Base-by-base conservation (phyloP, 2,888 invertebrate species). In the Norana najaformis region DNA sequence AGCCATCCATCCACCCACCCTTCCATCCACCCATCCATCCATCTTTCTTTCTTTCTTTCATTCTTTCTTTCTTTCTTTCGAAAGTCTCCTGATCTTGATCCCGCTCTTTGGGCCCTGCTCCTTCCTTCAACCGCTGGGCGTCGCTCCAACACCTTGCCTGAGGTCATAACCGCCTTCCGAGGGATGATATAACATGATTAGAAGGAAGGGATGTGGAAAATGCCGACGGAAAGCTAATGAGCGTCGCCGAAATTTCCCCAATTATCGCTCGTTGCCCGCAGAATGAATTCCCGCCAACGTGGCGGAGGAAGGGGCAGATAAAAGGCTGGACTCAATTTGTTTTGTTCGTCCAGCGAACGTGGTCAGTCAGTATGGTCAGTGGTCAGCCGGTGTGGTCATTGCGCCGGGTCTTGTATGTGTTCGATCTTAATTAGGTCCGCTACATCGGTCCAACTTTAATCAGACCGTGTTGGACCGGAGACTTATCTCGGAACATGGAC, bases 321-420 rank as follows among this genome's bases (percentile, higher is more conserved):
- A 85, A 85, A 85, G 85, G 85, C 85, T 37, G 85, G 85, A 85
- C 85, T 85, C 85, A 85, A 85, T 85, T 85, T 85, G 85, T 85
- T 85, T 37, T 85, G 85, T 35, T 16, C 35, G 35, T 85, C 36
- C 36, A 85, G 36, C 37, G 85, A 23, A 37, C 36, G 82, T 82
- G 83, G 83, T 47, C 47, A 69, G 85, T 23, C 20, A 0, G 85
- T 18, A 35, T 11, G 85, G 85, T 36, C 37, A 37, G 36, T 6
- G 85, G 85, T 37, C 85, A 37, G 85, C 18, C 0, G 4, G 36
- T 85, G 20, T 36, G 85, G 53, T 53, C 23, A n/a, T 53, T 23
- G 18, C 23, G 53, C 23, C 53, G 18, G 34, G 85, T 85, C 85
- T 35, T 85, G 85, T 36, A 18, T 37, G 37, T 85, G 85, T 85